Conservation (phyloP, 2,888 invertebrate genomes). For the Pristionchus exspectatus region DNA sequence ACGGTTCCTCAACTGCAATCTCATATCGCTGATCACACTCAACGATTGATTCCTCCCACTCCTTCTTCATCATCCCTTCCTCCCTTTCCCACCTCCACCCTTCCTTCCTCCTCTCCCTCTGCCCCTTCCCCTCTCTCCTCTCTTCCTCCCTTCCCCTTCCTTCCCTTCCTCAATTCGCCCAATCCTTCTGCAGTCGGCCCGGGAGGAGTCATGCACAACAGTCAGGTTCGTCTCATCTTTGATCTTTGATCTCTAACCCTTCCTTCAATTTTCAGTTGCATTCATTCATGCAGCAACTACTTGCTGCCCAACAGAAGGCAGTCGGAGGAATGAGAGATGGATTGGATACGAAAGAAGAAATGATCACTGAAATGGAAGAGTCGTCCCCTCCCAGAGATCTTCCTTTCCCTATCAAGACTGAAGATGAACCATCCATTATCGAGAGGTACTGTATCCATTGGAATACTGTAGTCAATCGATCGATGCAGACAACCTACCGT, state of each 20-base stretch:
- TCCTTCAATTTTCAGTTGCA: background rate
- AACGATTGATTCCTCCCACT: slow-evolving; percentile 52
- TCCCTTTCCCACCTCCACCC: slow-evolving; percentile 7
- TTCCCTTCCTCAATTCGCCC: slow-evolving; percentile 40
- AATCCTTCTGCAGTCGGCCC: slow-evolving; percentile 8
- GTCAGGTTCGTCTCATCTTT: background rate
- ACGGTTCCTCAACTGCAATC: slow-evolving; percentile 69
- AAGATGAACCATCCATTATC: background rate
- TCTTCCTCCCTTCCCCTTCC: slow-evolving; percentile 36
- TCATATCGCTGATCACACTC: slow-evolving; percentile 72
- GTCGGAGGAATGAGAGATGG: background rate
- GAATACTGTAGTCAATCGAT: background rate
- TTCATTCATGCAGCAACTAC: slow-evolving; percentile 48
- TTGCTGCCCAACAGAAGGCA: slow-evolving; percentile 26
- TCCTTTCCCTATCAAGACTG: slow-evolving; percentile 29
- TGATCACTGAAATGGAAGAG: background rate
- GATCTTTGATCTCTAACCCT: background rate
- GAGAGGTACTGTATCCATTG: slow-evolving; percentile 25
- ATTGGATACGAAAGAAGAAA: background rate
- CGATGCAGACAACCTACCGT: slow-evolving; percentile 42
- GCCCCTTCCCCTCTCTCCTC: background rate
- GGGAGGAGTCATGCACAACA: background rate
- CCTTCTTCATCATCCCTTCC: slow-evolving; percentile 14
- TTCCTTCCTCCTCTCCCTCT: slow-evolving; percentile 25
- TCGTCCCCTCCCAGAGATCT: background rate